phyloP scores from a whole-genome alignment of 2,888 invertebrate genomes.

The Petrophora chlorosata region DNA sequence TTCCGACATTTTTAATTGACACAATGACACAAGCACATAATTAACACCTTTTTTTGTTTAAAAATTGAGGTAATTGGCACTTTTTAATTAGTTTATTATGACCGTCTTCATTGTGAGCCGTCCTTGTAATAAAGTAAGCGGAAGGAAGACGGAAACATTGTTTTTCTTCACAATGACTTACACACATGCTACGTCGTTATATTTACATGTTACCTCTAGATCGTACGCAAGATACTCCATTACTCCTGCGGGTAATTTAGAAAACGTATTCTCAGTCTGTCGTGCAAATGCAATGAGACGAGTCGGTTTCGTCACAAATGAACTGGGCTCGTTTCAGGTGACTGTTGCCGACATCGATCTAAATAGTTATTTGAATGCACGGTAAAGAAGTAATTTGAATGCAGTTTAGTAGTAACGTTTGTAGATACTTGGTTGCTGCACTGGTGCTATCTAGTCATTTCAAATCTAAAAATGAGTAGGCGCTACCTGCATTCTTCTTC shows the following conservation, averaged over 20 bases:
- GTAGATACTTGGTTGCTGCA: background rate
- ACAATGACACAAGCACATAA: too few relatives aligned
- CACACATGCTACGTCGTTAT: constrained; percentile 12
- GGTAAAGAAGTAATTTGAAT: constrained; percentile 27
- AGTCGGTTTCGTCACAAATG: constrained; percentile 40
- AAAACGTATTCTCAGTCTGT: constrained; percentile 28
- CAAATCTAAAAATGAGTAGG: too few relatives aligned
- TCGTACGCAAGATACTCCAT: constrained; percentile 12
- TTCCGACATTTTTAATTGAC: too few relatives aligned
- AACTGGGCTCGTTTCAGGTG: constrained; percentile 38
- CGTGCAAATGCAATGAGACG: constrained; percentile 45
- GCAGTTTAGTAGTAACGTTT: constrained; percentile 15
- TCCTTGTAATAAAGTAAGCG: constrained; percentile 29
- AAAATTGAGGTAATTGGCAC: background rate
- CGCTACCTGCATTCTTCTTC: too few relatives aligned
- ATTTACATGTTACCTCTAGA: constrained; percentile 28
- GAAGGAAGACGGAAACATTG: constrained; percentile 34
- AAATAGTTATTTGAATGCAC: constrained; percentile 27
- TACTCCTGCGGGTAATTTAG: constrained; percentile 19
- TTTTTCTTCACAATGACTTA: constrained; percentile 25
- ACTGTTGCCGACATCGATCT: constrained; percentile 36
- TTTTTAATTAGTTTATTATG: constrained; percentile 8
- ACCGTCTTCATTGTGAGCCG: constrained; percentile 3
- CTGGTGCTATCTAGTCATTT: too few relatives aligned
- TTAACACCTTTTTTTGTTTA: background rate